Conservation (phyloP, 2,797 vertebrate genomes). For the Leptatherina wallacei region DNA sequence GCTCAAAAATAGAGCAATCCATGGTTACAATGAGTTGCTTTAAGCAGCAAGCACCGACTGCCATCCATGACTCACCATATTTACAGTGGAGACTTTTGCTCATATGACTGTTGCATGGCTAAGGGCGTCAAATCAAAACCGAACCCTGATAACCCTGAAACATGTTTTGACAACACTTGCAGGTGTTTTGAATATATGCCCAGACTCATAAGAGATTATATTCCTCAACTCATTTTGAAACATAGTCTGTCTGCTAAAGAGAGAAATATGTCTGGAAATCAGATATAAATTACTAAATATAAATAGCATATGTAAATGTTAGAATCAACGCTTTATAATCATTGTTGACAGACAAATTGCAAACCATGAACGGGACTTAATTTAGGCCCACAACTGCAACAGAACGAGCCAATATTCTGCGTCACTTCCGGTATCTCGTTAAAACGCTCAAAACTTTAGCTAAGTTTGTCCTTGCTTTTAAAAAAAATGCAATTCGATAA, state of each 20-base stretch:
- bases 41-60: background rate
- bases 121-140: background rate
- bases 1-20: background rate
- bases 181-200: slow-evolving; percentile 4
- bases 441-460: background rate
- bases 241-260: background rate
- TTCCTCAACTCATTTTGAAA: background rate
- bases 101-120: slow-evolving; percentile 3
- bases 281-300: too few species aligned
- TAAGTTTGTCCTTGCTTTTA: background rate
- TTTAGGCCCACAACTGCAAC: background rate
- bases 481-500: too few species aligned
- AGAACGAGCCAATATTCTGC: fast-evolving
- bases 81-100: slow-evolving; percentile 1
- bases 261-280: background rate
- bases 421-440: background rate
- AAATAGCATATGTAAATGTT: too few species aligned
- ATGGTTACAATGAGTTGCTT: background rate
- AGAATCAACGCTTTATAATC: too few species aligned
- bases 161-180: slow-evolving; percentile 12
- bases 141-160: background rate
- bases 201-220: fast-evolving
- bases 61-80: background rate
- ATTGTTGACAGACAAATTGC: too few species aligned
- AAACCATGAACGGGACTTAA: background rate